Percentiles rank a stretch among this genome's conserved stretches.
These are phyloP conservation scores for Pangasius larnaudii DNA, from an alignment of 2,797 vertebrate species.

Conservation along the genomic window DNA sequence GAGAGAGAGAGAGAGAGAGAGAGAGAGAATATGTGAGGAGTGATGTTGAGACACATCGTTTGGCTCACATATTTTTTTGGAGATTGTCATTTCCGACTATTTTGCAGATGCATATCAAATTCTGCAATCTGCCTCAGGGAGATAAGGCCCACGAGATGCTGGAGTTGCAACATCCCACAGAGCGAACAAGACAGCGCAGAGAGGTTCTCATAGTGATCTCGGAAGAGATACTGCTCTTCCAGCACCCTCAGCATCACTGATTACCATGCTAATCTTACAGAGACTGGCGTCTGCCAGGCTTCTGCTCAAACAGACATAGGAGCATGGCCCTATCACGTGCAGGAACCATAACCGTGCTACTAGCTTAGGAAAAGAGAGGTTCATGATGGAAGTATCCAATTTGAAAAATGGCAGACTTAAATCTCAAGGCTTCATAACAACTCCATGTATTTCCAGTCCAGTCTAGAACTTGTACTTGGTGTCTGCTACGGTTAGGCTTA, in stretches of 20 bases:
- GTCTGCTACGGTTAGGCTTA: background rate
- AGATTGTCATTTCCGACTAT: constrained; percentile 82
- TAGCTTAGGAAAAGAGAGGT: constrained; percentile 25
- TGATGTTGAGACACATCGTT: constrained; percentile 66
- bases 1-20: constrained; percentile 17
- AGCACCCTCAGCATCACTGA: constrained; percentile 62
- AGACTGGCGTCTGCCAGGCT: constrained; percentile 61
- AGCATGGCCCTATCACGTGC: constrained; percentile 37
- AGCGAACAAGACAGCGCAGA: constrained; percentile 76
- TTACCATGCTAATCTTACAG: constrained; percentile 60
- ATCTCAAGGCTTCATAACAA: background rate
- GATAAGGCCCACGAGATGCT: constrained; percentile 82
- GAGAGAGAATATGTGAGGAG: constrained; percentile 55
- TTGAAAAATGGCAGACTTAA: background rate
- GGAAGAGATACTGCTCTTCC: constrained; percentile 71
- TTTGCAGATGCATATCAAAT: constrained; percentile 84
- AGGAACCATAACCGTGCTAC: constrained; percentile 29
- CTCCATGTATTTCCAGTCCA: background rate
- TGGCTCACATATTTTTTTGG: constrained; percentile 72
- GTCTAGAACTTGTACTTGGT: background rate
- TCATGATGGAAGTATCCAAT: constrained; percentile 26
- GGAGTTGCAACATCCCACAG: constrained; percentile 82
- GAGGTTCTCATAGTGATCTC: constrained; percentile 75
- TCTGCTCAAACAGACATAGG: constrained; percentile 37
- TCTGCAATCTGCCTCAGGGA: constrained; percentile 76